A percentile compares a stretch with the other conserved stretches of the same genome.
Conservation (phyloP, 2,888 invertebrate genomes). For the Rhagium mordax region DNA sequence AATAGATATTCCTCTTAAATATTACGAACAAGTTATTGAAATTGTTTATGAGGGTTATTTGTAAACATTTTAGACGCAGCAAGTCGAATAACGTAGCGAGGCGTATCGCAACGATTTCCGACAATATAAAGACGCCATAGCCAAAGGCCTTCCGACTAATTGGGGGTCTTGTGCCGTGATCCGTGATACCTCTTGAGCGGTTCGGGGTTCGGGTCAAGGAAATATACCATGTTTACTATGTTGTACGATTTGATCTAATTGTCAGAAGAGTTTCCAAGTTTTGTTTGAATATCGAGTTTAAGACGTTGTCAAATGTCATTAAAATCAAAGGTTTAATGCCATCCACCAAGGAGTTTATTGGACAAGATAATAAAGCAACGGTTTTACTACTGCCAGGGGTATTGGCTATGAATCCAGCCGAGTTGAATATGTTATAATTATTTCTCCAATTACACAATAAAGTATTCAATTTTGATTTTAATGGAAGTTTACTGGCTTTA, state of each 20-base stretch:
- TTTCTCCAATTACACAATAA: too few relatives aligned
- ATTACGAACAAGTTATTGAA: not conserved
- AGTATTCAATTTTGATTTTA: too few relatives aligned
- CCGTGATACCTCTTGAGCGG: not conserved
- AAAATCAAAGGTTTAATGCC: too few relatives aligned
- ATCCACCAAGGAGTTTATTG: too few relatives aligned
- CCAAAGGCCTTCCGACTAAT: not conserved
- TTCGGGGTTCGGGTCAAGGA: not conserved
- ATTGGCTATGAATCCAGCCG: too few relatives aligned
- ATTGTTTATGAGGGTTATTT: not conserved
- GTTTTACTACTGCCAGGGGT: too few relatives aligned
- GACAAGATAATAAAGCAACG: too few relatives aligned
- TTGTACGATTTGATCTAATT: not conserved
- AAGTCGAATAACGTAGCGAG: not conserved
- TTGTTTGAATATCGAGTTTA: too few relatives aligned
- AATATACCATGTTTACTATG: not conserved
- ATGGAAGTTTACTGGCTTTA: too few relatives aligned
- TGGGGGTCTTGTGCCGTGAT: not conserved
- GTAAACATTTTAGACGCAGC: not conserved
- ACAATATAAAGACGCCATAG: not conserved
- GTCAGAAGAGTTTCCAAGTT: too few relatives aligned
- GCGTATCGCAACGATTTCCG: not conserved
- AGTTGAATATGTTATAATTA: too few relatives aligned
- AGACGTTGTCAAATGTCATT: too few relatives aligned
- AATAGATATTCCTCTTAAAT: not conserved